Conservation (phyloP, 2,113 vertebrate genomes). For the Perca schrenkii region DNA sequence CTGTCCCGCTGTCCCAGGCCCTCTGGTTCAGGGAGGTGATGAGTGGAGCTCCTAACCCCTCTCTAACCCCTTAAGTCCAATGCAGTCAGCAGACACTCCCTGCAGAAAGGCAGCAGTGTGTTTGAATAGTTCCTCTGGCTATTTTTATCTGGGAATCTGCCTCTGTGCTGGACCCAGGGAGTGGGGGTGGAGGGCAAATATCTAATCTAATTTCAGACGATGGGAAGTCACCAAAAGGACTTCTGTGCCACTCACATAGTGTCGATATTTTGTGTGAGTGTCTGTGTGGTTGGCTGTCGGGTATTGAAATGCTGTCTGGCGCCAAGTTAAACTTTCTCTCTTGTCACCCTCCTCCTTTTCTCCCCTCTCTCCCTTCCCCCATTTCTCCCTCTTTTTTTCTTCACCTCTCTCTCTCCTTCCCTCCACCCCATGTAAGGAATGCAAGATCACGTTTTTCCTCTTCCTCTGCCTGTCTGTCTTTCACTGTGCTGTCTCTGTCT, state of each 20-base stretch:
- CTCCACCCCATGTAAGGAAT: slow-evolving; percentile 81
- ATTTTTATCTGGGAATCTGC: slow-evolving; percentile 87
- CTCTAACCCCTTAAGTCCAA: slow-evolving; percentile 78
- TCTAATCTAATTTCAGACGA: slow-evolving; percentile 83
- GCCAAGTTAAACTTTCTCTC: slow-evolving; percentile 84
- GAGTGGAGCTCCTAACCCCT: slow-evolving; percentile 78
- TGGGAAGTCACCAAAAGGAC: slow-evolving; percentile 82
- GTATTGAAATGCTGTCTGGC: slow-evolving; percentile 83
- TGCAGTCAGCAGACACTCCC: slow-evolving; percentile 79
- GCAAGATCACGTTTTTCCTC: slow-evolving; percentile 80
- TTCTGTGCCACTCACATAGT: slow-evolving; percentile 70
- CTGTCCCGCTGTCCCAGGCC: slow-evolving; percentile 37
- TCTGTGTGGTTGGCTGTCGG: slow-evolving; percentile 74
- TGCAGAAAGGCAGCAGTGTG: slow-evolving; percentile 78
- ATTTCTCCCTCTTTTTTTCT: slow-evolving; percentile 27
- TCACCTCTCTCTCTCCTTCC: slow-evolving; percentile 50
- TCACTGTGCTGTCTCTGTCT: background rate
- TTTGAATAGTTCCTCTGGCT: slow-evolving; percentile 83
- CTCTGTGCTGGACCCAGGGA: slow-evolving; percentile 77
- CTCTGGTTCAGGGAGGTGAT: slow-evolving; percentile 52
- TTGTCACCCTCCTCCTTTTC: slow-evolving; percentile 53
- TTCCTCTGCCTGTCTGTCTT: slow-evolving; percentile 42
- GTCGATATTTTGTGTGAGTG: slow-evolving; percentile 65
- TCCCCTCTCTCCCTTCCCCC: slow-evolving; percentile 44
- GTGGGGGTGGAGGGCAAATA: slow-evolving; percentile 77